Percentiles rank a stretch among this genome's conserved stretches.
These are phyloP conservation scores for Drosophila sp. DNA, from an alignment of 1,140 invertebrate species.

Conservation along the genomic window DNA sequence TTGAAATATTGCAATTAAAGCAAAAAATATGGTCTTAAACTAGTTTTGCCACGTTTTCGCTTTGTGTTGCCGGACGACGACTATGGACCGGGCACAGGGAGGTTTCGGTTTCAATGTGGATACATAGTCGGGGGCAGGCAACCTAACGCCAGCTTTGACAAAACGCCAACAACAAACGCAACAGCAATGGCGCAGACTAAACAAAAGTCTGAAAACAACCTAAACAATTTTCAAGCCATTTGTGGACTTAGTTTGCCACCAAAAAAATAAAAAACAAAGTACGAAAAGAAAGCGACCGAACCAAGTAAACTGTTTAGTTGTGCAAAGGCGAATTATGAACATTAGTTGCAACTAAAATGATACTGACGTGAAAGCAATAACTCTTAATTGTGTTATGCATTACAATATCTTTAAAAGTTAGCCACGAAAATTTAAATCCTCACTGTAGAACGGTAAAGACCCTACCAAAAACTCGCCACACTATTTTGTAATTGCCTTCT, in stretches of 20 bases:
- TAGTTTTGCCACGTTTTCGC: slow-evolving; percentile 68
- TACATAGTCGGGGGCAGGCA: not conserved
- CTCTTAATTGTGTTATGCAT: not conserved
- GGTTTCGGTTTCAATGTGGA: slow-evolving; percentile 1
- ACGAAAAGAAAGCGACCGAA: slow-evolving; percentile 18
- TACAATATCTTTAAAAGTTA: not conserved
- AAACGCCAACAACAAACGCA: slow-evolving; percentile 18
- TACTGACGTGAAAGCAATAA: not conserved
- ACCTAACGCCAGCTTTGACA: slow-evolving; percentile 23
- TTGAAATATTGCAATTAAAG: slow-evolving; percentile 76
- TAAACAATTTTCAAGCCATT: slow-evolving; percentile 6
- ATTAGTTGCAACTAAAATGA: not conserved
- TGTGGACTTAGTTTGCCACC: not conserved
- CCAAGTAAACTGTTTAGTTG: not conserved
- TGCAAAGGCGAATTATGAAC: not conserved
- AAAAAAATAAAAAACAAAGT: not conserved
- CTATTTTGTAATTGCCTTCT: too few species aligned
- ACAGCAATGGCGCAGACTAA: slow-evolving; percentile 18
- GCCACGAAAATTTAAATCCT: not conserved
- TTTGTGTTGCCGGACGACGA: slow-evolving; percentile 14
- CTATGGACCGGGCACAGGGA: not conserved
- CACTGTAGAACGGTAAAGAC: too few species aligned
- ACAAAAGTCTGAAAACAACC: slow-evolving; percentile 19
- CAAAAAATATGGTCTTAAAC: slow-evolving; percentile 81
- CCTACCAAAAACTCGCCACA: too few species aligned